Base-by-base conservation (phyloP, 2,797 vertebrate species). In the Propithecus deckenii region DNA sequence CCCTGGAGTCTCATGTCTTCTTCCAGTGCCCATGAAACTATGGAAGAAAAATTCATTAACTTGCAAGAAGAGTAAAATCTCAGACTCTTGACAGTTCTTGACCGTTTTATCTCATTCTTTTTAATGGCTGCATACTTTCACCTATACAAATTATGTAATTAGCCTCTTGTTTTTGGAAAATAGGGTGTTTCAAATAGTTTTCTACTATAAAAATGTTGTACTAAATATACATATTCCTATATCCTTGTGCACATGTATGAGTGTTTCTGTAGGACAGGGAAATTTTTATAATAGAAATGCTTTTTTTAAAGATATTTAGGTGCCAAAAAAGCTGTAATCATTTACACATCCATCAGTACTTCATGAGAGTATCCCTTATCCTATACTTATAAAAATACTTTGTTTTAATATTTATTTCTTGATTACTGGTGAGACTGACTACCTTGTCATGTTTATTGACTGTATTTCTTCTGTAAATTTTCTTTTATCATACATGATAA, bases 371-470 rank as follows among this genome's bases (percentile, higher is more conserved):
- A 86, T 1, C 8, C 2, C 2, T 74, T 69, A 91, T 20, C 13
- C 38, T 59, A 30, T 59, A 59, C 6, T 35, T 92, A 17, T 22
- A 94, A 93, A 74, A 93, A 38, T 78, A 84, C 59, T 5, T 46
- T 48, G 38, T 88, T 93, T 89, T 67, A 78, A 88, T 81, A 94
- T 83, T 93, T 78, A 22, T 75, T 84, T 90, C 14, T 41, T 90
- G 9, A 61, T 74, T 59, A 69, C 23, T 80, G 10, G 48, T 87
- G 32, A 79, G 48, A 72, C 30, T 75, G n/a, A 91, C 38, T 85
- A 89, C 9, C 12, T 76, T 89, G 3, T 83, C 23, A 86, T 38
- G 28, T 30, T 57, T 50, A 88, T 55, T 89, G 32, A 74, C 10
- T 72, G 0, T 22, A 72, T 81, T 81, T 61, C 25, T 55, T 96